These are phyloP conservation scores for Tribolium freemani DNA, from an alignment of 2,888 invertebrate genomes.

Conservation along the genomic window DNA sequence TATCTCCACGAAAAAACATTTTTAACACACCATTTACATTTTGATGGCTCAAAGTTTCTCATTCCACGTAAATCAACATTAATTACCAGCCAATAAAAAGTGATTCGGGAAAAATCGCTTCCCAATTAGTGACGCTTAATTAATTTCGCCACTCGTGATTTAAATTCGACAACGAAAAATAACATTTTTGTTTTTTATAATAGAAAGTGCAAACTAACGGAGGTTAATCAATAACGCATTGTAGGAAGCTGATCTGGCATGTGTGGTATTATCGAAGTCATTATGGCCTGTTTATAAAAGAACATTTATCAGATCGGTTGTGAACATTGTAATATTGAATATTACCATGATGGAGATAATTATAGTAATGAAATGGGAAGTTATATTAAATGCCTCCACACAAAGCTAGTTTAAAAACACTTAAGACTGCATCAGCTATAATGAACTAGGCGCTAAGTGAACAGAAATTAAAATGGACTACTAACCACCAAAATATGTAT, in stretches of 20 bases:
- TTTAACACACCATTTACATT: slow-evolving; percentile 24
- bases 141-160: neutral
- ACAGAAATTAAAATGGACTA: slow-evolving; percentile 28
- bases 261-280: slow-evolving; percentile 48
- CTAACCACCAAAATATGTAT: neutral
- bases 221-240: slow-evolving; percentile 48
- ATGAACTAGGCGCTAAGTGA: slow-evolving; percentile 48
- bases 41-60: slow-evolving; percentile 25
- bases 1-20: slow-evolving; percentile 41
- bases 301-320: slow-evolving; percentile 54
- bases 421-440: slow-evolving; percentile 50
- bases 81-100: slow-evolving; percentile 19
- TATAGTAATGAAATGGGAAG: slow-evolving; percentile 54
- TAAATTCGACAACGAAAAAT: slow-evolving; percentile 9
- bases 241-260: slow-evolving; percentile 42
- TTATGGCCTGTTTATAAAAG: slow-evolving; percentile 45
- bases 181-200: slow-evolving; percentile 37
- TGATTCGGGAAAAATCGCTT: slow-evolving; percentile 10
- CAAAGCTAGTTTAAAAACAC: slow-evolving; percentile 55
- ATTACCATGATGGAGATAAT: slow-evolving; percentile 53
- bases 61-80: slow-evolving; percentile 30
- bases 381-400: slow-evolving; percentile 50
- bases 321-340: slow-evolving; percentile 55
- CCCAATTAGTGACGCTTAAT: slow-evolving; percentile 31
- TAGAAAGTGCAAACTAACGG: slow-evolving; percentile 49